A percentile compares a stretch with the other conserved stretches of the same genome.
phyloP scores from a whole-genome alignment of 2,888 invertebrate genomes.

The Globia sparganii region DNA sequence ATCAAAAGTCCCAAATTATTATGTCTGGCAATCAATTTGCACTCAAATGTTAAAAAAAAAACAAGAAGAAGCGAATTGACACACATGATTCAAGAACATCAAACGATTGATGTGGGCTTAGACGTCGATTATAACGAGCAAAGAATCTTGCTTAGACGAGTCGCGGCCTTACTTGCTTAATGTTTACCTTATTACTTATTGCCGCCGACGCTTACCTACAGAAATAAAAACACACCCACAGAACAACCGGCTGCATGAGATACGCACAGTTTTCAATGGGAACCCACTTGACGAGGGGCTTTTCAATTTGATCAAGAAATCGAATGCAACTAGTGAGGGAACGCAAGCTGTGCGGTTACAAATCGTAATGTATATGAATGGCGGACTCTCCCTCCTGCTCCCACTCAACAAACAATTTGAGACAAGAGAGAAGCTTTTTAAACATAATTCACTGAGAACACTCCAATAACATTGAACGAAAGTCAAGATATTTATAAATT shows the following conservation, averaged over 20 bases:
- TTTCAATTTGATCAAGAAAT: conserved; percentile 76
- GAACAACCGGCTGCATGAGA: conserved; percentile 72
- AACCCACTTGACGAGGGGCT: conserved; percentile 67
- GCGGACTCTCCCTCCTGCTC: conserved; percentile 67
- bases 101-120: conserved; percentile 55
- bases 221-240: conserved; percentile 85
- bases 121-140: conserved; percentile 61
- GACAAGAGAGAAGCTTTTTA: conserved; percentile 62
- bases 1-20: not conserved
- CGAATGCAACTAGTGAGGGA: conserved; percentile 73
- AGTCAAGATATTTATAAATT: conserved; percentile 65
- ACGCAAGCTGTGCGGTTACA: conserved; percentile 74
- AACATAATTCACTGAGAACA: conserved; percentile 65
- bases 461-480: conserved; percentile 66
- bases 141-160: conserved; percentile 73
- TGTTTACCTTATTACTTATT: conserved; percentile 88
- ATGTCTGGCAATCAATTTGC: conserved; percentile 6
- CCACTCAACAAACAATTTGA: conserved; percentile 54
- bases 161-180: conserved; percentile 82
- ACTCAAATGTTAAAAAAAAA: conserved; percentile 19
- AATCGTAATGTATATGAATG: conserved; percentile 78
- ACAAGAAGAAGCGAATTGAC: conserved; percentile 47
- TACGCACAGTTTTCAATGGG: conserved; percentile 69
- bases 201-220: conserved; percentile 80
- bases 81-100: conserved; percentile 61